Percentiles rank a stretch among this genome's conserved stretches.
These are phyloP conservation scores for Cheirogaleus medius DNA, from an alignment of 2,113 vertebrate species.

Conservation along the genomic window DNA sequence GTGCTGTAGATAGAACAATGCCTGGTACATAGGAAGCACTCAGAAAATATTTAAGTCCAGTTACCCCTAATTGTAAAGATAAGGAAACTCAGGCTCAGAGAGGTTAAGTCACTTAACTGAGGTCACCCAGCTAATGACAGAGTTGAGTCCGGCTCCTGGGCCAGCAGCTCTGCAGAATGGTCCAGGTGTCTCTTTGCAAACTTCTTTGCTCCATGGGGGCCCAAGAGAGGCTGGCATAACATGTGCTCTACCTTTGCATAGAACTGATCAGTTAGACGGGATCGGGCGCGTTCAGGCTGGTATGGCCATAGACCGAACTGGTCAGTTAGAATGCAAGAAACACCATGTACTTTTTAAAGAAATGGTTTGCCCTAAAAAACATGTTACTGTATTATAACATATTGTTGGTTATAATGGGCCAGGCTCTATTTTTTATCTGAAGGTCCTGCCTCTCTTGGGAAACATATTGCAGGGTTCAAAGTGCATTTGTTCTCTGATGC, in stretches of 20 bases:
- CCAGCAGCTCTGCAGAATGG: not conserved
- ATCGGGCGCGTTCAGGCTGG: too few relatives aligned
- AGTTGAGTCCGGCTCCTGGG: too few relatives aligned
- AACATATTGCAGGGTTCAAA: not conserved
- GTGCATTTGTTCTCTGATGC: not conserved
- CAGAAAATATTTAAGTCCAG: not conserved
- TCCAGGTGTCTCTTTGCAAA: not conserved
- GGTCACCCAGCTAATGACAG: not conserved
- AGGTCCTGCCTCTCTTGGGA: not conserved
- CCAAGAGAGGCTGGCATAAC: not conserved
- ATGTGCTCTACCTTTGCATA: not conserved
- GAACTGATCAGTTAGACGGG: not conserved
- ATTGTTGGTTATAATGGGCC: not conserved
- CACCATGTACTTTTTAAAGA: not conserved
- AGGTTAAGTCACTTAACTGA: not conserved
- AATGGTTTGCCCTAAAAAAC: not conserved
- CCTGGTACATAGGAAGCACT: not conserved
- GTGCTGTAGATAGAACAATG: too few relatives aligned
- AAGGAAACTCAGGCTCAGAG: not conserved
- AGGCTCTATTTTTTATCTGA: not conserved
- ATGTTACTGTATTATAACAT: not conserved
- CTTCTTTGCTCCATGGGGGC: not conserved
- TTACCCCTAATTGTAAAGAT: not conserved
- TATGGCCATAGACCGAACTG: too few relatives aligned
- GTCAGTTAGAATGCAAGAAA: not conserved